phyloP scores from a whole-genome alignment of 2,797 vertebrate genomes.

The Falco columbarius region DNA sequence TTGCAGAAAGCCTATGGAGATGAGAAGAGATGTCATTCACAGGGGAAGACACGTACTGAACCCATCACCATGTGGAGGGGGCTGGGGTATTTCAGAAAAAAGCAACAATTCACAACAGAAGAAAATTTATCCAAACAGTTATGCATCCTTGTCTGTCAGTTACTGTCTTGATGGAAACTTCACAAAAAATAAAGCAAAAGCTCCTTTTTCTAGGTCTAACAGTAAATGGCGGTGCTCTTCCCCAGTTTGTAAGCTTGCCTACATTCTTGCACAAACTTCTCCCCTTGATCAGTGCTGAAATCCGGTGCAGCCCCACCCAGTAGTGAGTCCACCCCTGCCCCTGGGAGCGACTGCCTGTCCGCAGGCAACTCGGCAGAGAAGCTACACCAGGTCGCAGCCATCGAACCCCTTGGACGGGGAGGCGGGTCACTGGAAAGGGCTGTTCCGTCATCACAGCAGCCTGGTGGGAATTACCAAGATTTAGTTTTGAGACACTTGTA shows the following conservation, averaged over 20 bases:
- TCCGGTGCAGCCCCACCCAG: rapidly evolving
- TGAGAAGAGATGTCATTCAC: neutral
- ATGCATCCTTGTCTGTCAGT: neutral
- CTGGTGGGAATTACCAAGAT: neutral
- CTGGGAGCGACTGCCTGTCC: neutral
- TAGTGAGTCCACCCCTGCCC: rapidly evolving
- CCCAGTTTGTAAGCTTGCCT: neutral
- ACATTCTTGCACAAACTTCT: neutral
- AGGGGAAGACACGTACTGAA: neutral
- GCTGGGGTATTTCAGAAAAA: conserved; percentile 6
- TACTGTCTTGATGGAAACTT: neutral
- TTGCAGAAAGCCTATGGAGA: neutral
- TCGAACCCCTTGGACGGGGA: rapidly evolving
- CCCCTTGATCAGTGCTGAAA: neutral
- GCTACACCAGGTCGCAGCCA: neutral
- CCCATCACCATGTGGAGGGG: neutral
- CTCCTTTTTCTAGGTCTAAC: neutral
- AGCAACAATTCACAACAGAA: neutral
- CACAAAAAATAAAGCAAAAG: neutral
- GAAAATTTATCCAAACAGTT: conserved; percentile 14
- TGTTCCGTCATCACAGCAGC: neutral
- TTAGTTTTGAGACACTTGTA: neutral
- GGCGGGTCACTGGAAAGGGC: neutral
- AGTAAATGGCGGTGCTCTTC: neutral
- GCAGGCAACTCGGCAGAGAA: neutral